Base-by-base conservation (phyloP, 92 coral and sea anemone genomes). In the Paragorgia papillata region DNA sequence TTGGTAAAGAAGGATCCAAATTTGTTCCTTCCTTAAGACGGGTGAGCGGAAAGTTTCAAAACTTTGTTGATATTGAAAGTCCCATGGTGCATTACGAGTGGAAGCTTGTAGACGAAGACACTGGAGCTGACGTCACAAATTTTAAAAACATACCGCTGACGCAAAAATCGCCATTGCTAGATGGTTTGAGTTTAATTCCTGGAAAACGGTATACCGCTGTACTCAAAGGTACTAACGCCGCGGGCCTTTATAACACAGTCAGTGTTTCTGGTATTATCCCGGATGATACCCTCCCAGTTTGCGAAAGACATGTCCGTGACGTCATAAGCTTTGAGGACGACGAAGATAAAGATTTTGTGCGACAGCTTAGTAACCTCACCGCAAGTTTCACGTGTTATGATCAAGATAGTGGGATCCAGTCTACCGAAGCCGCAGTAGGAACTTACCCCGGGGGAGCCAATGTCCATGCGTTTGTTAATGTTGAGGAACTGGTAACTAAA, bases 1-100 rank as follows among this genome's bases (percentile, higher is more conserved):
- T 81, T 3, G 91, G 85, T 19, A 56, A 75, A 27, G 66, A 29
- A 14, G 97, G 89, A 44, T 64, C 85, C 8, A 51, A 76, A 15
- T 93, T 53, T 74, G 75, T 88, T 0, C 88, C 97, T 24, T 90
- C 97, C 10, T 31, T 85, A 27, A 85, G 85, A 61, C 86, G 91
- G 31, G 89, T 91, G 24, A 86, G 89, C 26, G 97, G 90, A 34
- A 88, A 57, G 49, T 93, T 81, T 49, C 81, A 58, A 20, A 71
- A 69, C 17, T 93, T 93, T 54, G 34, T 75, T n/a, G 97, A 93
- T 70, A 30, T 70, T 5, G 90, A 93, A 69, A 93, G 97, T 64
- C 94, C 97, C 34, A 71, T 93, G n/a, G 88, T 80, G 29, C 88
- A 77, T 49, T 93, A 91, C 69, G 97, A 90, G 29, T 93, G 97